Evolutionary conservation across 2,113 vertebrate species (phyloP), one percentile per base, ranked within the genome.

Genomic region (Henicopernis longicauda): DNA sequence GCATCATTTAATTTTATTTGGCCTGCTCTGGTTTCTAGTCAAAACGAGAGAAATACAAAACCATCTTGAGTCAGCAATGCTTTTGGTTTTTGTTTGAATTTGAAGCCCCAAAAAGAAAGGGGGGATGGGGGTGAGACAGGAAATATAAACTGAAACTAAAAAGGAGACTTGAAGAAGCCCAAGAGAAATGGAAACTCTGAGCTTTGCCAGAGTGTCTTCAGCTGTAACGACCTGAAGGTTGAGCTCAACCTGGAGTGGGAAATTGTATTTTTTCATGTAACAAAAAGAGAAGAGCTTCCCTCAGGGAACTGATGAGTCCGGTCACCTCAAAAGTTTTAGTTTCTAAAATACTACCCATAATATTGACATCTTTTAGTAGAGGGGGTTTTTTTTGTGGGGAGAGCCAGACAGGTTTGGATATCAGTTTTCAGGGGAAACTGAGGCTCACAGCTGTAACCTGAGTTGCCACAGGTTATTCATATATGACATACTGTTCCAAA

Each of bases 61-160:
- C 76, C 32, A n/a, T 62, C 44, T 80, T 72, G 63, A 88, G 54
- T 86, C 63, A 93, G 57, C 1, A 0, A 19, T 44, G 47, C 34
- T 91, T 95, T 92, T 61, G 38, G 1, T 13, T 94, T 95, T 78
- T 77, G 6, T 78, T 88, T 94, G 26, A 82, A 19, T 67, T n/a
- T 80, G 67, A 92, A 95, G 59, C 31, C 31, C 63, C 26, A 22
- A 73, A 93, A 95, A 73, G 61, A 71, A 80, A 80, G 40, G 11
- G 13, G 26, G 9, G 40, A 10, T 11, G 26, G 9, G 50, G 26
- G 14, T 14, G 6, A 74, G 52, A 44, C 69, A 95, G 89, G 86
- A 97, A 96, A 92, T 44, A 74, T 15, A 89, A 96, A 95, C 27
- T 71, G 76, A 97, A 94, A 97, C 76, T 71, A 44, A 90, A 82